phyloP scores from a whole-genome alignment of 2,113 vertebrate species.

The Plecturocebus donacophilus region DNA sequence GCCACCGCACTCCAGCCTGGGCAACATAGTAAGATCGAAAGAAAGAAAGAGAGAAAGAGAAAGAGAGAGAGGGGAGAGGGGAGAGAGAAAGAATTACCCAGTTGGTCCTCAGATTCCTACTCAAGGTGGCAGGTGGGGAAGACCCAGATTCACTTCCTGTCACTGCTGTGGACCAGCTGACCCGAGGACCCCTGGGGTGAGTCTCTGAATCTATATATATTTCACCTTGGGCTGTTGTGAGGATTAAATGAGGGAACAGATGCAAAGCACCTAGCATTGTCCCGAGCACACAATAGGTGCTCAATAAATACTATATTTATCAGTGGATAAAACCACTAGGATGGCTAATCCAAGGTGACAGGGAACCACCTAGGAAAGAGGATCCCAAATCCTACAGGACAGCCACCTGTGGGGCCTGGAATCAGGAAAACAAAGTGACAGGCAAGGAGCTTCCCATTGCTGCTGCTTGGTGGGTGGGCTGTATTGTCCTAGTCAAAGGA shows the following conservation, averaged over 20 bases:
- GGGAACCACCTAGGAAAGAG: conserved; percentile 9
- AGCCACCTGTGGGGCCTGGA: background rate
- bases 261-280: background rate
- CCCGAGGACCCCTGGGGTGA: background rate
- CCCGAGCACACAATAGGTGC: background rate
- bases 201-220: background rate
- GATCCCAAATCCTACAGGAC: background rate
- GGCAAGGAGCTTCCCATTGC: background rate
- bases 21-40: too few species aligned
- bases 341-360: background rate
- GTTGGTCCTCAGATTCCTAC: background rate
- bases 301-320: background rate
- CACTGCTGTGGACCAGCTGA: background rate
- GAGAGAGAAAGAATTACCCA: background rate
- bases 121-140: background rate
- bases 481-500: background rate
- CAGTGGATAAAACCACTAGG: background rate
- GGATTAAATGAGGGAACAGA: background rate
- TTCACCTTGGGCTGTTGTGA: background rate
- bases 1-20: too few species aligned
- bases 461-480: background rate
- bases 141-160: background rate
- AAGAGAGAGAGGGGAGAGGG: too few species aligned
- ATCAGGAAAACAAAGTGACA: background rate
- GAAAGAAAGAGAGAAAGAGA: too few species aligned